A percentile compares a stretch with the other conserved stretches of the same genome.
These are phyloP conservation scores for Teleopsis dalmanni DNA, from an alignment of 1,140 invertebrate species.

Conservation along the genomic window DNA sequence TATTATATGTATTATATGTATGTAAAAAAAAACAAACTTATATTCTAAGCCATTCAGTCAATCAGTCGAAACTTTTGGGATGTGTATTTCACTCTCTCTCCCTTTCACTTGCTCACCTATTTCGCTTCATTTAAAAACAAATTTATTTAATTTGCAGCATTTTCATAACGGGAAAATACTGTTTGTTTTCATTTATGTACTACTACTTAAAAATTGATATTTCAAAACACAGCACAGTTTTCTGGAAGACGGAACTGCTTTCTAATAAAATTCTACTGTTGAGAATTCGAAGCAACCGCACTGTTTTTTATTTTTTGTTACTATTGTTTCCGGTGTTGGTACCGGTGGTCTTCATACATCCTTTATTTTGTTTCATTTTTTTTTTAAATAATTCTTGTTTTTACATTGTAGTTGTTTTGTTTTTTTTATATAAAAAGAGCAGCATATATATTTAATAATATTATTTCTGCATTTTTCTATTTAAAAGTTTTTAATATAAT, in stretches of 20 bases:
- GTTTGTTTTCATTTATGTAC: not conserved
- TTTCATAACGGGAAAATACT: not conserved
- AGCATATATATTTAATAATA: too few relatives aligned
- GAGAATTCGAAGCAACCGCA: too few relatives aligned
- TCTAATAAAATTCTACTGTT: conserved; percentile 1
- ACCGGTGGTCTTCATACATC: too few relatives aligned
- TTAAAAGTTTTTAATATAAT: too few relatives aligned
- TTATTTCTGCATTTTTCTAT: too few relatives aligned
- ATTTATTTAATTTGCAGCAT: not conserved
- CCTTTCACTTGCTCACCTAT: not conserved
- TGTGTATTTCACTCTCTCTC: conserved; percentile 14
- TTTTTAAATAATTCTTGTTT: too few relatives aligned
- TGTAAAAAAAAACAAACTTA: conserved; percentile 9
- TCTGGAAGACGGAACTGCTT: not conserved
- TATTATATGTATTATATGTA: conserved; percentile 11
- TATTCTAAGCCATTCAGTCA: conserved; percentile 44
- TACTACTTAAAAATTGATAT: not conserved
- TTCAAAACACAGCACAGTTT: not conserved
- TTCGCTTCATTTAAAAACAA: not conserved
- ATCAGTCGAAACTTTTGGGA: conserved; percentile 43
- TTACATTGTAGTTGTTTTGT: too few relatives aligned
- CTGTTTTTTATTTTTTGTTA: too few relatives aligned
- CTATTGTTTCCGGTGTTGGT: too few relatives aligned
- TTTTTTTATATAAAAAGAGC: too few relatives aligned
- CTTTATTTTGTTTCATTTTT: too few relatives aligned